Conservation (phyloP, 2,888 invertebrate genomes). For the Plagodis pulveraria region DNA sequence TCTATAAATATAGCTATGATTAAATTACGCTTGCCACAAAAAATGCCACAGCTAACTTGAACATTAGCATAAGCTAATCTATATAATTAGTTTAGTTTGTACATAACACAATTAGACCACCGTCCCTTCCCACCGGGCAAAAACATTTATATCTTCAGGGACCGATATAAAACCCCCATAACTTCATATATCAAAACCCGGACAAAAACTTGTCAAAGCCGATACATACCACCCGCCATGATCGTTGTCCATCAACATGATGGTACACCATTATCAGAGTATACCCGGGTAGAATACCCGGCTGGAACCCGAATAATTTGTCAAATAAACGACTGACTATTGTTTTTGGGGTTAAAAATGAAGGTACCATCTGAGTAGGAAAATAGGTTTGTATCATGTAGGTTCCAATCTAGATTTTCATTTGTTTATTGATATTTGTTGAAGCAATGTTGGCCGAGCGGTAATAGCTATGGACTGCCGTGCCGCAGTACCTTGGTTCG, state of each 20-base stretch:
- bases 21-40: no score
- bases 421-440: no score
- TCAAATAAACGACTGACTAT: constrained; percentile 40
- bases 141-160: background rate
- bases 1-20: no score
- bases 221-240: constrained; percentile 16
- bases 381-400: constrained; percentile 8
- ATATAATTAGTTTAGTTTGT: no score
- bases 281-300: constrained; percentile 6
- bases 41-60: no score
- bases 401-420: background rate
- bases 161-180: background rate
- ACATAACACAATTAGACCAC: no score
- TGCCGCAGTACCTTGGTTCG: no score
- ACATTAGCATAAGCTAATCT: no score
- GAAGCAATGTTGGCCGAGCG: no score
- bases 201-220: constrained; percentile 25
- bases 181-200: constrained; percentile 8
- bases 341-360: constrained; percentile 33
- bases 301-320: constrained; percentile 36
- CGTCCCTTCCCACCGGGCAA: no score
- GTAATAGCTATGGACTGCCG: no score
- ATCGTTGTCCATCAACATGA: constrained; percentile 19
- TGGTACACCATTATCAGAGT: constrained; percentile 14
- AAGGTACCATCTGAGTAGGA: constrained; percentile 8